phyloP scores from a whole-genome alignment of 2,113 vertebrate genomes.

The Coracopsis vasa region DNA sequence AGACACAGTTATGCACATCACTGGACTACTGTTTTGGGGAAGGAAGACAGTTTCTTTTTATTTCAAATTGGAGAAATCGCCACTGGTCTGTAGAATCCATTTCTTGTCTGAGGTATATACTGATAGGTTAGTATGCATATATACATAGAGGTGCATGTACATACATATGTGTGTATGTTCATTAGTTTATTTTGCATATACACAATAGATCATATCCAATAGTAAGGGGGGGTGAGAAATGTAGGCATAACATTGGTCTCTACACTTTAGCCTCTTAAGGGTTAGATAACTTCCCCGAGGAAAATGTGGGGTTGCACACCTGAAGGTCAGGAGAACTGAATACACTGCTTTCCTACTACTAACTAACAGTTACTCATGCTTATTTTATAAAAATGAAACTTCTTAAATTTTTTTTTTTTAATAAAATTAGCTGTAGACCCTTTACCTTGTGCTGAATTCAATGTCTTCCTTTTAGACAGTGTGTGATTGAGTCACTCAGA shows the following conservation, averaged over 20 bases:
- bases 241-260: not conserved
- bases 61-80: not conserved
- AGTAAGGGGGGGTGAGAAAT: not conserved
- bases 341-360: accelerated
- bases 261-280: not conserved
- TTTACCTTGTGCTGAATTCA: not conserved
- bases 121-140: not conserved
- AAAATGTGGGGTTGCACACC: accelerated
- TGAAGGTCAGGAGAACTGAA: not conserved
- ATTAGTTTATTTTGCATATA: not conserved
- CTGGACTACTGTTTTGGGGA: not conserved
- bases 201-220: not conserved
- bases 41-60: not conserved
- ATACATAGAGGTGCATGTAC: accelerated
- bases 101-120: not conserved
- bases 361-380: accelerated
- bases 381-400: not conserved
- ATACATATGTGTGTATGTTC: not conserved
- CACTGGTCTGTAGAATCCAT: not conserved
- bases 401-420: not conserved
- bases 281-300: not conserved
- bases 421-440: not conserved
- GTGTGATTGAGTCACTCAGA: not conserved
- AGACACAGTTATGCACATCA: not conserved
- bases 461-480: not conserved